Base-by-base conservation (phyloP, 2,888 invertebrate species). In the Ochropleura plecta region DNA sequence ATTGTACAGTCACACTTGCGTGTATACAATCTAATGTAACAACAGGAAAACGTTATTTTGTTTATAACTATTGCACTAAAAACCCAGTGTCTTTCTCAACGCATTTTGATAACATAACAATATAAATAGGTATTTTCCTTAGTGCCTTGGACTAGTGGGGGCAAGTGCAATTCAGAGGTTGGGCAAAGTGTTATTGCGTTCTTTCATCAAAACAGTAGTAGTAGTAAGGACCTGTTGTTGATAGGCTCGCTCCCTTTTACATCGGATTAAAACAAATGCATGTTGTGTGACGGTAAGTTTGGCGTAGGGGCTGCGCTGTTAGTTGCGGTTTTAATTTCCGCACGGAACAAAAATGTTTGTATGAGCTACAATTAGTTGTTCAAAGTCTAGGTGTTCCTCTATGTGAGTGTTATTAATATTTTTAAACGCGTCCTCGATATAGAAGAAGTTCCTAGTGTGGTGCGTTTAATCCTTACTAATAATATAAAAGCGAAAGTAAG, bases 31-130 rank as follows among this genome's bases (percentile, higher is more conserved):
- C 53, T 12, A 67, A 65, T 6, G 72, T 77, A 62, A 78, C 48
- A 76, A 73, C 67, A 81, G 78, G 75, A 84, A 81, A 81, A 78
- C 8, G 30, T 81, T 40, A 16, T 59, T 71, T 60, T 73, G 63
- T 73, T 49, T 60, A 64, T 57, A 65, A 49, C 18, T 30, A 64
- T 65, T 73, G 48, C 10, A 57, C 49, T 64, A 40, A 74, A 78
- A 59, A 20, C 30, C 14, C 49, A 14, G 46, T 51, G 44, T 48
- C 40, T 63, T 81, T 81, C 30, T 64, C 49, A 9, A 79, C 0
- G 46, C 5, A 18, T 74, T 66, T 59, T 57, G 18, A 18, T 46
- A 53, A 49, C 16, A 62, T 42, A 59, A 65, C 40, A 59, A 64
- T 48, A 30, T 48, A 20, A 49, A 48, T 44, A 42, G 12, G 3